Base-by-base conservation (phyloP, 2,113 vertebrate species). In the Alces alces region DNA sequence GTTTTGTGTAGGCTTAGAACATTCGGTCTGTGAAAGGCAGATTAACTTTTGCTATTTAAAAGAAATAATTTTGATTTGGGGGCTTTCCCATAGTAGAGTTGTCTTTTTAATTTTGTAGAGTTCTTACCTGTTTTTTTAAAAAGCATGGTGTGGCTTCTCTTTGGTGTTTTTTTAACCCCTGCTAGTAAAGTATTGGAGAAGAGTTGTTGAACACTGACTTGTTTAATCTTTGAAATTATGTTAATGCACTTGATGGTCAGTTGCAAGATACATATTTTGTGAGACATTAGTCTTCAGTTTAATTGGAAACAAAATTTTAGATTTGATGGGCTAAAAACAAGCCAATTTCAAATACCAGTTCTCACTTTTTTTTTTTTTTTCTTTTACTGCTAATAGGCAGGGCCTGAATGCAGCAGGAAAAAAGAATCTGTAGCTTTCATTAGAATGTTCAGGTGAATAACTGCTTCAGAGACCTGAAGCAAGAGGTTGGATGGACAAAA, bases 371-470 rank as follows among this genome's bases (percentile, higher is more conserved):
- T 96, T 76, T 98, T 97, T 98, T 95, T 80, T 93, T 87, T 80
- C 97, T 86, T 97, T 97, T 90, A 47, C 58, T 43, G 79, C 91
- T 66, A 83, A 79, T 93, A 93, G 97, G 86, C 90, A 97, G 96
- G 76, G n/a, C 86, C 86, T 92, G 95, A 97, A 97, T 97, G 87
- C 92, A 95, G 89, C 92, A 93, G 92, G 70, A 25, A 13, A 82
- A 82, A 33, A 78, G 58, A 55, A 36, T 50, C 84, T 93, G 78
- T 96, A 39, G 94, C 54, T 0, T 95, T 98, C 97, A 89, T 95
- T 97, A 98, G 98, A 97, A 86, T 95, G 87, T 97, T 98, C 94
- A 98, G 98, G 98, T 98, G 98, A 98, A 97, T 97, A 94, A 94
- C 97, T 94, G 95, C 95, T 98, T 98, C 83, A 45, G 89, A 98